These are phyloP conservation scores for Monopis laevigella DNA, from an alignment of 2,888 invertebrate species.

Conservation along the genomic window DNA sequence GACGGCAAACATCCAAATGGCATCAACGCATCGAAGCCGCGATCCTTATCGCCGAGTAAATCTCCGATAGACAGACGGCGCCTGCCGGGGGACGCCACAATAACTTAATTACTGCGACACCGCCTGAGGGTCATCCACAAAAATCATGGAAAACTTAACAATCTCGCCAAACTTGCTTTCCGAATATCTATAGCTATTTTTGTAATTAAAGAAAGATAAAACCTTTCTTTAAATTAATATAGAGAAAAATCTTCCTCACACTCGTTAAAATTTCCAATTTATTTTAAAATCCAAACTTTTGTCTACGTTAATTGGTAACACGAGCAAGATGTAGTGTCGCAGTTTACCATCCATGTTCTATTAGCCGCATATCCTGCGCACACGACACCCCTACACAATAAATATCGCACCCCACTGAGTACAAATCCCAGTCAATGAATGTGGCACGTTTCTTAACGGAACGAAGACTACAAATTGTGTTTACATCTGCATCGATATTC, in stretches of 20 bases:
- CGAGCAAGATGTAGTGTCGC: slow-evolving; percentile 9
- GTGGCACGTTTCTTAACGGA: slow-evolving; percentile 44
- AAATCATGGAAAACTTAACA: slow-evolving; percentile 35
- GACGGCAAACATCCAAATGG: slow-evolving; percentile 51
- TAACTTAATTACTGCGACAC: slow-evolving; percentile 53
- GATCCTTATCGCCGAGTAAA: slow-evolving; percentile 49
- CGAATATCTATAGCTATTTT: no score
- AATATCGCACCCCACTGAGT: slow-evolving; percentile 44
- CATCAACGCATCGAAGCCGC: slow-evolving; percentile 40
- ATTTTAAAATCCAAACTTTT: no score
- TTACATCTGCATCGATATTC: no score
- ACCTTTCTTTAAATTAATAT: no score
- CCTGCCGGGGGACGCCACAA: slow-evolving; percentile 36
- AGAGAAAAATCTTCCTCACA: no score
- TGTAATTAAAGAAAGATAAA: no score
- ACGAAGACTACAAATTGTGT: no score
- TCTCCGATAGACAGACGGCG: slow-evolving; percentile 45
- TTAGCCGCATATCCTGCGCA: slow-evolving; percentile 49
- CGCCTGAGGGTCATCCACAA: slow-evolving; percentile 31
- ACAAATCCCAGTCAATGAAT: slow-evolving; percentile 30
- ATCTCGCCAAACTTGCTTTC: no score
- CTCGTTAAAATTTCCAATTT: no score
- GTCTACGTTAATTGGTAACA: slow-evolving; percentile 9
- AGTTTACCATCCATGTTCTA: slow-evolving; percentile 21
- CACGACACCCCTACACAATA: slow-evolving; percentile 43